Percentiles rank a stretch among this genome's conserved stretches.
phyloP scores from a whole-genome alignment of 2,797 vertebrate species.

The Mormyrops boulengeri region DNA sequence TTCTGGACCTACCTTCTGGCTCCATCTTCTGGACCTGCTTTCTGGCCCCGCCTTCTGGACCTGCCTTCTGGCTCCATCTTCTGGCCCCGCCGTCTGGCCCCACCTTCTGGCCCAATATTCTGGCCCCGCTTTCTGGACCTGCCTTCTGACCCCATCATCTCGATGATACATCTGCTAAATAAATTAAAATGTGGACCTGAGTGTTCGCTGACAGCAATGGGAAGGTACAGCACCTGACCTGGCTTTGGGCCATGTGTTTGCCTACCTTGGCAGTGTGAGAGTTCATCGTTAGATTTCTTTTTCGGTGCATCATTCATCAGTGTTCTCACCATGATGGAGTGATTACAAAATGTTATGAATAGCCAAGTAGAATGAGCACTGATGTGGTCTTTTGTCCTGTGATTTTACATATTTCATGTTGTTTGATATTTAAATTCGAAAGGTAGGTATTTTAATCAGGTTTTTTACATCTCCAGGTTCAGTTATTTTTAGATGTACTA shows the following conservation, averaged over 20 bases:
- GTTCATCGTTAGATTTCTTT: not conserved
- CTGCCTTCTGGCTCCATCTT: rapidly evolving
- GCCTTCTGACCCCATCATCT: not conserved
- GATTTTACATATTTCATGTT: not conserved
- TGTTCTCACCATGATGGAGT: not conserved
- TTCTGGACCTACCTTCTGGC: rapidly evolving
- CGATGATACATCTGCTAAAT: not conserved
- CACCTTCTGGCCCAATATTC: too few relatives aligned
- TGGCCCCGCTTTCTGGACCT: too few relatives aligned
- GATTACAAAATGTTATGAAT: not conserved
- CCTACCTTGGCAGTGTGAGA: not conserved
- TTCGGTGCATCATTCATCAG: not conserved
- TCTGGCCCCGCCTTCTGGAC: too few relatives aligned
- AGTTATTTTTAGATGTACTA: not conserved
- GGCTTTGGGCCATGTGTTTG: not conserved
- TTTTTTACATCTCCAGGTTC: not conserved
- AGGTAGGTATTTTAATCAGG: not conserved
- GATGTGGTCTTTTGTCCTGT: not conserved
- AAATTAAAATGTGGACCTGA: not conserved
- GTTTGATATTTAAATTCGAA: not conserved
- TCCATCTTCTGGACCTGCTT: too few relatives aligned
- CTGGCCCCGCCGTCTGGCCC: rapidly evolving
- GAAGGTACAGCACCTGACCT: not conserved
- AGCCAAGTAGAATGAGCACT: not conserved
- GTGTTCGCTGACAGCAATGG: not conserved